A percentile compares a stretch with the other conserved stretches of the same genome.
Evolutionary conservation across 2,113 vertebrate genomes (phyloP).

Genomic region (Amblyornis subalaris): DNA sequence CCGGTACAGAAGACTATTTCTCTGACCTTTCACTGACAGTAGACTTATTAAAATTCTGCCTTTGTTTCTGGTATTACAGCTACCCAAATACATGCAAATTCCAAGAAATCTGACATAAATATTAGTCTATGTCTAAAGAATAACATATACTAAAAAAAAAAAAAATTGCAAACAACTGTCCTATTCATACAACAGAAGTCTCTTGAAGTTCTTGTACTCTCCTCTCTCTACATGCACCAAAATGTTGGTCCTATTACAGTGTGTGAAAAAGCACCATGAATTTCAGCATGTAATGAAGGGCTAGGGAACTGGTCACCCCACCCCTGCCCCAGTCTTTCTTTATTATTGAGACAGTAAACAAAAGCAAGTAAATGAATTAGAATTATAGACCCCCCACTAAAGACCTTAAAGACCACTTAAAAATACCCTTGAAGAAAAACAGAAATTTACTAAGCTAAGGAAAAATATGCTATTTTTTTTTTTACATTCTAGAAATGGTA

Average conservation of each 20-base stretch:
- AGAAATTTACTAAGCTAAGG: not conserved
- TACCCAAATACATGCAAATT: slow-evolving; percentile 12
- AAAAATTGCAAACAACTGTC: not conserved
- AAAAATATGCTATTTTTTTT: not conserved
- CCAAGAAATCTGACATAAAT: not conserved
- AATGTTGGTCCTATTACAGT: not conserved
- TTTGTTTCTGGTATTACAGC: slow-evolving; percentile 17
- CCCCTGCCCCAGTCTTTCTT: not conserved
- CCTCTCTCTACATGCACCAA: not conserved
- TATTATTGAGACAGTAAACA: not conserved
- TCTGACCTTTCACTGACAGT: slow-evolving; percentile 20
- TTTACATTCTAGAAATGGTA: not conserved
- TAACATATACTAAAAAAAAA: not conserved
- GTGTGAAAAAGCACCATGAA: not conserved
- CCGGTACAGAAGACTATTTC: not conserved
- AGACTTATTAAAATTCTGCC: slow-evolving; percentile 45
- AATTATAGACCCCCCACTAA: not conserved
- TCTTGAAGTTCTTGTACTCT: not conserved
- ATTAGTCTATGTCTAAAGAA: not conserved
- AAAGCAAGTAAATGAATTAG: not conserved
- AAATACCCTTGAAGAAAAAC: not conserved
- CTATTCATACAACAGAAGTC: not conserved
- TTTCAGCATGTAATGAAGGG: not conserved
- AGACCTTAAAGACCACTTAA: not conserved
- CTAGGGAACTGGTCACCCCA: not conserved